Evolutionary conservation across 2,113 vertebrate genomes (phyloP).

Genomic region (Callaeas wilsoni): DNA sequence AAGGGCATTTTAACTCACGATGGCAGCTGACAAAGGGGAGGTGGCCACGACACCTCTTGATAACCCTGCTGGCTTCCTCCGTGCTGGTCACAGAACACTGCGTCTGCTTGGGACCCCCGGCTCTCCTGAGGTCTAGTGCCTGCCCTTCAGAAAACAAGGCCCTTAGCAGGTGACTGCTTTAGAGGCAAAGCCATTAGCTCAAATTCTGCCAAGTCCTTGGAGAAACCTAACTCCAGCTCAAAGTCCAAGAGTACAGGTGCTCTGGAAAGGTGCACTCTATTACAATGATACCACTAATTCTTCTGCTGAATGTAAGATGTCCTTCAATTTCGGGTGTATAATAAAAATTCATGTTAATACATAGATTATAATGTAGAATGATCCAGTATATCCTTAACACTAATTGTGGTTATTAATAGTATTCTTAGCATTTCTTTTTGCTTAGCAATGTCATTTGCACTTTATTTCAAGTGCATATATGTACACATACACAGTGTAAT

Average conservation of each 20-base stretch:
- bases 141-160: background rate
- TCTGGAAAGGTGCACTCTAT: fast-evolving
- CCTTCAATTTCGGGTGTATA: fast-evolving
- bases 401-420: background rate
- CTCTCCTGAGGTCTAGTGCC: background rate
- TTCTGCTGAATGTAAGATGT: background rate
- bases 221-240: background rate
- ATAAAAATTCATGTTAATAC: background rate
- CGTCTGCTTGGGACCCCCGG: background rate
- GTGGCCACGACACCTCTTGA: background rate
- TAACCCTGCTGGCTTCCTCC: background rate
- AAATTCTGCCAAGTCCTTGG: background rate
- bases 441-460: background rate
- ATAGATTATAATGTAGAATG: background rate
- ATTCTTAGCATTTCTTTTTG: background rate
- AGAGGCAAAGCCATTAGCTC: background rate
- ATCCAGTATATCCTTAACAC: background rate
- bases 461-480: background rate
- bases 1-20: background rate
- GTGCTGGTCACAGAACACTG: background rate
- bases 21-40: background rate
- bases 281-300: background rate
- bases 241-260: background rate
- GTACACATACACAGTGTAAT: background rate
- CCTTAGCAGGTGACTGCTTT: background rate